phyloP scores from a whole-genome alignment of 2,797 vertebrate genomes.

The Anabacerthia variegaticeps region DNA sequence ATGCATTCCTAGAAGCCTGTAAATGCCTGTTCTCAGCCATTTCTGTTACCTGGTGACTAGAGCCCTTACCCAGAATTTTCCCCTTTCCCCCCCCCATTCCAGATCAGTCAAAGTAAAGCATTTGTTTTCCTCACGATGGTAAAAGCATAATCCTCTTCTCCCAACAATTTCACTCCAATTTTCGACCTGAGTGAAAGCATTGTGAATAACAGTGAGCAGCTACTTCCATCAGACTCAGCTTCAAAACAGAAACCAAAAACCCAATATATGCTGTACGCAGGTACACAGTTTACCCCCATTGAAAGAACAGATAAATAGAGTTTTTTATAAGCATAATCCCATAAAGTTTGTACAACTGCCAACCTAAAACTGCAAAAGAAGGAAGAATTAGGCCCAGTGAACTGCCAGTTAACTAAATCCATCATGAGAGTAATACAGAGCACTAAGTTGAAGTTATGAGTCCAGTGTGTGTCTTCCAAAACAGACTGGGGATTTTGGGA shows the following conservation, averaged over 20 bases:
- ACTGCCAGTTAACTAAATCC: background rate
- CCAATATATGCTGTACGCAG: background rate
- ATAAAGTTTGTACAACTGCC: background rate
- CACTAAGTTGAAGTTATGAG: background rate
- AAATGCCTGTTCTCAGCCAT: background rate
- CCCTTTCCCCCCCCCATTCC: background rate
- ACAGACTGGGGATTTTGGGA: background rate
- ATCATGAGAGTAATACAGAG: background rate
- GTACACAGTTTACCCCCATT: background rate
- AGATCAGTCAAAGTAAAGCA: background rate
- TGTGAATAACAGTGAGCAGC: background rate
- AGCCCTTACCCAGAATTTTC: background rate
- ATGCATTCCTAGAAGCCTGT: background rate
- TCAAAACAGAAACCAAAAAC: background rate
- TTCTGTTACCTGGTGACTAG: conserved; percentile 8
- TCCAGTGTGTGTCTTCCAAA: background rate
- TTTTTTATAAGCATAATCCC: background rate
- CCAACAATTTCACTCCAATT: background rate
- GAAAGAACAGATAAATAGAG: background rate
- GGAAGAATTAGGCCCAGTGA: background rate
- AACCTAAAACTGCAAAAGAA: background rate
- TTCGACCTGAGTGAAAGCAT: background rate
- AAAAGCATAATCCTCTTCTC: background rate
- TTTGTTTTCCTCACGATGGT: background rate
- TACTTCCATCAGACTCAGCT: background rate